Base-by-base conservation (phyloP, 2,888 invertebrate genomes). In the Elmis aenea region DNA sequence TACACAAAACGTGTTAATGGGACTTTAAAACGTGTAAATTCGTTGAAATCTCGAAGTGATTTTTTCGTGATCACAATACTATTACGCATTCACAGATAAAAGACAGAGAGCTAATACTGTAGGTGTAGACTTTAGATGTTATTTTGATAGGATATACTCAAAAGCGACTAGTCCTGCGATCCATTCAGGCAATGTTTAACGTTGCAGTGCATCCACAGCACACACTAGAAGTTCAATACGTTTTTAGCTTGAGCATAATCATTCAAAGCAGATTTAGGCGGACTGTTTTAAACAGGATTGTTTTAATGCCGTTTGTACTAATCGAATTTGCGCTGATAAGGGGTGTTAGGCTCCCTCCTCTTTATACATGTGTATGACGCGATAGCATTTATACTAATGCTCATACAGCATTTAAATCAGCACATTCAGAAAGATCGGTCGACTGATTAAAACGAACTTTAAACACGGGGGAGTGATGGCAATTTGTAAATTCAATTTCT, bases 241-340 rank as follows among this genome's bases (percentile, higher is more conserved):
- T 52, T 52, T 51, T 49, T 39, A 48, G 46, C 48, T 50, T 42
- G 41, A 34, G 45, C 42, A 33, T 38, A 40, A 26, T 41, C 41
- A 41, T 44, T 44, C 38, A 36, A 45, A 50, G 50, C 45, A 51
- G 58, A 55, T 55, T 59, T 61, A 55, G 53, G 55, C 58, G 52
- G 54, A 55, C 58, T 59, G 64, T 59, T 67, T 61, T 63, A 68
- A 71, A 71, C 67, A 64, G 72, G 72, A 73, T 73, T 74, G 73
- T 73, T 74, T 72, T 73, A 74, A 74, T 73, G 68, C 72, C 70
- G 69, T 73, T 72, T 70, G 68, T 69, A 68, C 71, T 72, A 73
- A 73, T 74, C 72, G 73, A 73, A 73, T 73, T 72, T 72, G 67
- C 63, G 58, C 58, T 51, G 59, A 62, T 62, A 60, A 59, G 55